Percentiles rank a stretch among this genome's conserved stretches.
Evolutionary conservation across 2,797 vertebrate genomes (phyloP).

Genomic region (Enteromius viviparus): DNA sequence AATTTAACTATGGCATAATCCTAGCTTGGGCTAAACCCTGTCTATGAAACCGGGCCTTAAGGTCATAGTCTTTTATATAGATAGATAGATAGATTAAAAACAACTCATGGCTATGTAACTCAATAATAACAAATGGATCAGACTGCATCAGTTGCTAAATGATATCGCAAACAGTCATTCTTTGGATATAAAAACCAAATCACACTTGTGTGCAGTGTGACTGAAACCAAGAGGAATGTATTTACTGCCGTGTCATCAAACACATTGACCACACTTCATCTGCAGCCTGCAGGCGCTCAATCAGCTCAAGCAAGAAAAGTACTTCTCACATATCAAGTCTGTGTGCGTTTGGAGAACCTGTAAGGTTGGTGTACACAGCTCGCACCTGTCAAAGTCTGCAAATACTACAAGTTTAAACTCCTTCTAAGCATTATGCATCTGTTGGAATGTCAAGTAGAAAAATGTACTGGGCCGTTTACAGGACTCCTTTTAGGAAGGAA

Average conservation of each 20-base stretch:
- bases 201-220: background rate
- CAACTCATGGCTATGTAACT: background rate
- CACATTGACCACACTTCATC: background rate
- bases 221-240: background rate
- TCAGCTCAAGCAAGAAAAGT: background rate
- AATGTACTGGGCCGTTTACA: background rate
- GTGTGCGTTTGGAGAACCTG: background rate
- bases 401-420: background rate
- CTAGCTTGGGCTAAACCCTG: no score
- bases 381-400: background rate
- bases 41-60: no score
- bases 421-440: background rate
- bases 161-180: background rate
- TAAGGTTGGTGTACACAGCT: background rate
- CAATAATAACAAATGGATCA: background rate
- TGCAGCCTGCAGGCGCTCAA: background rate
- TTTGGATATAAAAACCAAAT: background rate
- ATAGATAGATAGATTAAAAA: background rate
- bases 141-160: background rate
- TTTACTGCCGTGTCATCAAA: background rate
- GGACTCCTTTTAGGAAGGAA: conserved; percentile 12
- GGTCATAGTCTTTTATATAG: background rate
- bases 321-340: background rate
- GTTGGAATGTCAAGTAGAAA: background rate
- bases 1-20: no score